Evolutionary conservation across 2,888 invertebrate genomes (phyloP).

Genomic region (Aplocera efformata): DNA sequence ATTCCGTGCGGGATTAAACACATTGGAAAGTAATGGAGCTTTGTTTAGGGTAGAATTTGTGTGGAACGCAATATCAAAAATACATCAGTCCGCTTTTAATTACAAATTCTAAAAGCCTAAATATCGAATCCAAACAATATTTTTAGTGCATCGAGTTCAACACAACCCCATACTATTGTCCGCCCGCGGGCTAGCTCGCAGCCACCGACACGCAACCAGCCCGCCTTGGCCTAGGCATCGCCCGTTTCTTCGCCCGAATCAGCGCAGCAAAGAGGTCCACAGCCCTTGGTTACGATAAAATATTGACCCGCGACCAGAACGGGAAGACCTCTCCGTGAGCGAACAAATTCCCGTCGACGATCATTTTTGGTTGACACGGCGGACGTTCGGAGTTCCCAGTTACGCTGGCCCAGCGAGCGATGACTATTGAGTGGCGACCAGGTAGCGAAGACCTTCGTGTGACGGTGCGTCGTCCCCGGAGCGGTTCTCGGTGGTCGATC

Average conservation of each 20-base stretch:
- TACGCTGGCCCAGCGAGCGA: slow-evolving; percentile 7
- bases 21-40: too few relatives aligned
- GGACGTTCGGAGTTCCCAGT: slow-evolving; percentile 1
- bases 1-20: too few relatives aligned
- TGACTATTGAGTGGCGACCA: slow-evolving; percentile 39
- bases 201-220: slow-evolving; percentile 28
- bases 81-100: not conserved
- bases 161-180: slow-evolving; percentile 22
- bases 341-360: slow-evolving; percentile 5
- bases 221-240: slow-evolving; percentile 27
- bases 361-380: not conserved
- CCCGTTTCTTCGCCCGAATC: slow-evolving; percentile 7
- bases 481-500: not conserved
- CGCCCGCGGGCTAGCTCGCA: slow-evolving; percentile 36
- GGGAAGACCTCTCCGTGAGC: slow-evolving; percentile 30
- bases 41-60: too few relatives aligned
- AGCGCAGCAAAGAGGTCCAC: slow-evolving; percentile 37
- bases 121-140: slow-evolving; percentile 22
- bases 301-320: slow-evolving; percentile 39
- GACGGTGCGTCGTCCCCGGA: not conserved
- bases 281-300: slow-evolving; percentile 42
- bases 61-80: not conserved
- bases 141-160: slow-evolving; percentile 27
- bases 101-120: slow-evolving; percentile 7
- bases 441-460: slow-evolving; percentile 31